Percentiles rank a stretch among this genome's conserved stretches.
phyloP scores from a whole-genome alignment of 2,888 invertebrate species.

The Junonia oenone region DNA sequence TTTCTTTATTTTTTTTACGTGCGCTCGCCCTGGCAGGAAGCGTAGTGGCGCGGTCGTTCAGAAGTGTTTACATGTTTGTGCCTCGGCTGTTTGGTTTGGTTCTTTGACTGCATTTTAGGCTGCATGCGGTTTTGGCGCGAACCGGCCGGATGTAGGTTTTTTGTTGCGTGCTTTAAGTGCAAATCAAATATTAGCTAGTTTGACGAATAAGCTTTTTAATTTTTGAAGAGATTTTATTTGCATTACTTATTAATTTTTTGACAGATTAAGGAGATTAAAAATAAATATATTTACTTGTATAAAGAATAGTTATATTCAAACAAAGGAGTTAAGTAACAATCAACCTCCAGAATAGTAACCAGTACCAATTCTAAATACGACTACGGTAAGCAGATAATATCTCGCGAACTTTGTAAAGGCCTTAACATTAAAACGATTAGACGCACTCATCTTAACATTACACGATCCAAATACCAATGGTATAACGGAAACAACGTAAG shows the following conservation, averaged over 20 bases:
- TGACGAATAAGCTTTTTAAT: slow-evolving; percentile 1
- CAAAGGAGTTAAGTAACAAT: too few species aligned
- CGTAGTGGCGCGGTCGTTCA: slow-evolving; percentile 38
- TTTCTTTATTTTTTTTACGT: slow-evolving; percentile 25
- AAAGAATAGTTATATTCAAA: too few species aligned
- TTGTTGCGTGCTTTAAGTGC: slow-evolving; percentile 53
- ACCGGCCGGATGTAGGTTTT: slow-evolving; percentile 55
- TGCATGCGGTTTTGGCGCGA: slow-evolving; percentile 58
- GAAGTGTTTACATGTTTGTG: slow-evolving; percentile 61
- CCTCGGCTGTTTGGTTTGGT: slow-evolving; percentile 56
- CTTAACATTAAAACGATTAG: not conserved
- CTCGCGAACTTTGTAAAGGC: not conserved
- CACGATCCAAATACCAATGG: slow-evolving; percentile 44
- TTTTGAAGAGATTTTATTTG: not conserved
- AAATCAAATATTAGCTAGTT: slow-evolving; percentile 30
- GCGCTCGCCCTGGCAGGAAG: slow-evolving; percentile 40
- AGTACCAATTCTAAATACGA: too few species aligned
- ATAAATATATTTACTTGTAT: too few species aligned
- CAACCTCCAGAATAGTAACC: too few species aligned
- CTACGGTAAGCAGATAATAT: not conserved
- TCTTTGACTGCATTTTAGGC: slow-evolving; percentile 60
- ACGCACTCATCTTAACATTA: slow-evolving; percentile 10
- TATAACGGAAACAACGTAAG: slow-evolving; percentile 47
- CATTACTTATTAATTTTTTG: too few species aligned
- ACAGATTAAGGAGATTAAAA: too few species aligned